phyloP scores from a whole-genome alignment of 2,113 vertebrate genomes.

The Aramus guarauna region DNA sequence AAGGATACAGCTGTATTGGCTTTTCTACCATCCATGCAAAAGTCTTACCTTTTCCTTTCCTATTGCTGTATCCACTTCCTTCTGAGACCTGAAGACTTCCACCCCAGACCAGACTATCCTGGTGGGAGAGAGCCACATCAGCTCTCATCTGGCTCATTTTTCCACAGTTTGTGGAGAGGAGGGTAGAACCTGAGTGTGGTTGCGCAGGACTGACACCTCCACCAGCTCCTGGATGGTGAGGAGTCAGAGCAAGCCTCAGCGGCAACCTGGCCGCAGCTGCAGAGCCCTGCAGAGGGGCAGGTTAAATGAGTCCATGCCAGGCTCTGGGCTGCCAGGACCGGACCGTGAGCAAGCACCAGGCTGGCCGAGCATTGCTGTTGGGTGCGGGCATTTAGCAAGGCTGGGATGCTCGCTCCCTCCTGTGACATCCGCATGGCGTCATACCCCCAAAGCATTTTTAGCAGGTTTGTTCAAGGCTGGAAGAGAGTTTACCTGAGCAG shows the following conservation, averaged over 20 bases:
- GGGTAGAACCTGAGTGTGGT: neutral
- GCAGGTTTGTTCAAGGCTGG: neutral
- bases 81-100: neutral
- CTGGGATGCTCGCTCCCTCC: neutral
- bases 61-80: neutral
- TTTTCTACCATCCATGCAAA: neutral
- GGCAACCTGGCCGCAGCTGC: neutral
- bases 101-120: neutral
- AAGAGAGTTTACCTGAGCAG: neutral
- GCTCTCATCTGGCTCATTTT: neutral
- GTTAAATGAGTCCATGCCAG: neutral
- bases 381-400: neutral
- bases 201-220: neutral
- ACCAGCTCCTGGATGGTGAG: neutral
- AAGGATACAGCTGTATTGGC: neutral
- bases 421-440: neutral
- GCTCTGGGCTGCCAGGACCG: neutral
- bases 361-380: rapidly evolving
- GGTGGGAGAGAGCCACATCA: neutral
- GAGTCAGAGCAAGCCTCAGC: neutral
- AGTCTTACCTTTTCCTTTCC: neutral
- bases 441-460: neutral
- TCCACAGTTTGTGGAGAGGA: neutral
- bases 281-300: neutral
- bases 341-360: neutral